Evolutionary conservation across 2,888 invertebrate genomes (phyloP).

Genomic region (Hydropsyche betteni): DNA sequence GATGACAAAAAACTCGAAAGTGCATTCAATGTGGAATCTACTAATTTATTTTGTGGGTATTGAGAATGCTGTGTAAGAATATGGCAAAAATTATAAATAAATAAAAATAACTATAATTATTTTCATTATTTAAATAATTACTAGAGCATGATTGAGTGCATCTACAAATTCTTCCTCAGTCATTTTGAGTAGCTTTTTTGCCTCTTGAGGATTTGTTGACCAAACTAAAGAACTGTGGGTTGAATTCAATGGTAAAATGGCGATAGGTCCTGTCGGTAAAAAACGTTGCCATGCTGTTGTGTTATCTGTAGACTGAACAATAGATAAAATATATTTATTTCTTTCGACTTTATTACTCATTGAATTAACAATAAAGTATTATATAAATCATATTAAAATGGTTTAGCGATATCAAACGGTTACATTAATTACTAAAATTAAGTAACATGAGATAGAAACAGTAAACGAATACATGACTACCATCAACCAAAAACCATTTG

Average conservation of each 20-base stretch:
- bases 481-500: too few species aligned
- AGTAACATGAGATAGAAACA: too few species aligned
- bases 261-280: slow-evolving; percentile 90
- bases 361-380: too few species aligned
- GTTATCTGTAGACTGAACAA: slow-evolving; percentile 76
- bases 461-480: too few species aligned
- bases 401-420: too few species aligned
- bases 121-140: slow-evolving; percentile 56
- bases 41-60: slow-evolving; percentile 64
- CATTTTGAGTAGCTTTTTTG: slow-evolving; percentile 75
- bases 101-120: background rate
- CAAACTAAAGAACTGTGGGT: slow-evolving; percentile 91
- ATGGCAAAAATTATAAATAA: background rate
- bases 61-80: slow-evolving; percentile 67
- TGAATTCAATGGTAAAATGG: slow-evolving; percentile 85
- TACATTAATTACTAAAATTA: too few species aligned
- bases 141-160: slow-evolving; percentile 86
- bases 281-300: slow-evolving; percentile 96
- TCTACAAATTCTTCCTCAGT: slow-evolving; percentile 85
- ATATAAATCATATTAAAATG: too few species aligned
- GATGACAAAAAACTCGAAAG: slow-evolving; percentile 58
- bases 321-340: slow-evolving; percentile 48
- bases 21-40: slow-evolving; percentile 67
- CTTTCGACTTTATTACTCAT: background rate
- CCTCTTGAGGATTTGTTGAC: slow-evolving; percentile 81